Base-by-base conservation (phyloP, 2,888 invertebrate species). In the Beris chalybata region DNA sequence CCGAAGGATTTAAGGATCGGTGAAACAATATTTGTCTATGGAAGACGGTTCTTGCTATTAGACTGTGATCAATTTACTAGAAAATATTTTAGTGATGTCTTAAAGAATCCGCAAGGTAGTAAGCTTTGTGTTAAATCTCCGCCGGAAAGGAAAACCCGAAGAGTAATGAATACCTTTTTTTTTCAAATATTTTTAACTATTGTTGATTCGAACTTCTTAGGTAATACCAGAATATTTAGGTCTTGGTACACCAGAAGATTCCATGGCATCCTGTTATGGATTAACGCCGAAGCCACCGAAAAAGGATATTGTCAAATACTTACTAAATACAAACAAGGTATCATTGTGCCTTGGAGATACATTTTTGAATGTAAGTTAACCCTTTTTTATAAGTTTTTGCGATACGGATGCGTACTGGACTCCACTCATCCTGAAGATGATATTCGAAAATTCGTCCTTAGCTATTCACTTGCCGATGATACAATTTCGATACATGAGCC, bases 61-160 rank as follows among this genome's bases (percentile, higher is more conserved):
- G 90, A 94, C 77, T 92, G 92, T 76, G 93, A 94, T 75, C 78
- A 82, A 15, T 93, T 91, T 79, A 93, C 94, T 0, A 85, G 92
- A 71, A 86, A 85, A 71, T 94, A 91, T 79, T 94, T 86, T 77
- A 83, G 74, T 81, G 82, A 72, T 73, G 75, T 68, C 22, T 50
- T 72, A 12, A 70, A 53, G 71, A 29, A 71, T 38, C 70, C 73
- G n/a, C 73, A 73, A 54, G 69, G 66, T 6, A 66, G 66, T 72
- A 78, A 73, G 69, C 73, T 78, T 1, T 70, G 77, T 1, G 77
- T 84, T 45, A 74, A 78, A 48, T 74, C 80, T 11, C 55, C 73
- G 48, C 67, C 74, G 47, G 74, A 75, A 57, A 70, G 73, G 15
- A 69, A 70, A 54, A 67, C 71, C 5, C 70, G 70, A 45, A 70